Conservation (phyloP, 2,113 vertebrate species). For the Mustelus asterias region DNA sequence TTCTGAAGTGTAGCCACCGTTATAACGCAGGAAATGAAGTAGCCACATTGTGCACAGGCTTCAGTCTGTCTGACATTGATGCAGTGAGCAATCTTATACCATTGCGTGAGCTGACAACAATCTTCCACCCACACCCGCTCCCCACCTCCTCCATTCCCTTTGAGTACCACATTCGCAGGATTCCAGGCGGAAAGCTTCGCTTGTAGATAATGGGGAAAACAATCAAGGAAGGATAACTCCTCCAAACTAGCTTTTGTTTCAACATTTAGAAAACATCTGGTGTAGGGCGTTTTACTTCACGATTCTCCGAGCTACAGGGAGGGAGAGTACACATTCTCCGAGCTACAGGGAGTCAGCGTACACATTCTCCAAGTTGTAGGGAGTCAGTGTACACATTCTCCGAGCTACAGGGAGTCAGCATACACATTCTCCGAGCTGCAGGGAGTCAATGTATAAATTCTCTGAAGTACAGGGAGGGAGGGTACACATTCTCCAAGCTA, state of each 20-base stretch:
- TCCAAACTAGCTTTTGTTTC: background rate
- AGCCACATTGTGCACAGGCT: background rate
- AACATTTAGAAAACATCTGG: constrained; percentile 8
- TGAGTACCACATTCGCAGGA: background rate
- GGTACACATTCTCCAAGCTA: too few relatives aligned
- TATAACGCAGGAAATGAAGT: background rate
- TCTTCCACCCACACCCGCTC: background rate
- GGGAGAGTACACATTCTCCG: background rate
- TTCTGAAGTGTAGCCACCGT: background rate
- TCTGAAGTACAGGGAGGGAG: too few relatives aligned
- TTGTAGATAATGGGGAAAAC: background rate
- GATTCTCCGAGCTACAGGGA: background rate
- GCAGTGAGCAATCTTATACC: background rate
- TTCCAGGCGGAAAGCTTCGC: background rate
- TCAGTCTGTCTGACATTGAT: background rate
- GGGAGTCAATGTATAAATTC: too few relatives aligned
- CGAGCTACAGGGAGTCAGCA: too few relatives aligned
- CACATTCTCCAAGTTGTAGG: too few relatives aligned
- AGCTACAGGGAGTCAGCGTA: too few relatives aligned
- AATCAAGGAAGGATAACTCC: constrained; percentile 9
- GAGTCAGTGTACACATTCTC: too few relatives aligned
- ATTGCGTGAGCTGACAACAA: background rate
- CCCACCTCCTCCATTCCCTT: background rate
- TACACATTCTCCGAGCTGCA: too few relatives aligned
- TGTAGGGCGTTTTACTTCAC: background rate